Base-by-base conservation (phyloP, 2,113 vertebrate species). In the Neoarius graeffei region DNA sequence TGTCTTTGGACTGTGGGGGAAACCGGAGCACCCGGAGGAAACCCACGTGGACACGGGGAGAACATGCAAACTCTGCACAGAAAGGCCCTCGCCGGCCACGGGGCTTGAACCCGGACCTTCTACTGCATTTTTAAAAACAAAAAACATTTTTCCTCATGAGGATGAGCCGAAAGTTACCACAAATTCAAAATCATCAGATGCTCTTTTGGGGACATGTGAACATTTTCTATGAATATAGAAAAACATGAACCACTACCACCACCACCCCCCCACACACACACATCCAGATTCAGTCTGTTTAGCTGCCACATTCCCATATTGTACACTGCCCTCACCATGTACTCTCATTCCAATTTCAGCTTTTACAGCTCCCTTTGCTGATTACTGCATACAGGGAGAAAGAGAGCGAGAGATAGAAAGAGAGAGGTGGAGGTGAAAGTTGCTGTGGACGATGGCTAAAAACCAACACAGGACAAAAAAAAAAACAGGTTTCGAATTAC, bases 401-500 rank as follows among this genome's bases (percentile, higher is more conserved):
- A 73, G 52, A 59, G n/a, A 73, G 83, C 42, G 17, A 35, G 17
- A 54, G 30, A n/a, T 23, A 48, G 71, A 76, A 57, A 62, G 85
- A 80, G 57, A 87, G 14, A 52, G 0, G 14, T 4, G 30, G 67
- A 74, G 17, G 66, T 11, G 50, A 86, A 15, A 25, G 17, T 23
- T 13, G 67, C 69, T 76, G 20, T 85, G 54, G 20, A 71, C 1
- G n/a, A 81, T 56, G 52, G 64, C 54, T 59, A 81, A 81, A 87
- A 87, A 80, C 50, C 30, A 83, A 82, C 77, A 81, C 4, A 59
- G 52, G 50, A 84, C 57, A 59, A 77, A 77, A 73, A 83, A 76
- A 77, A 79, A 73, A 84, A 56, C 57, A 85, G 87, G 87, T 80
- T 88, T 85, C 10, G 73, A 88, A 85, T 88, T 85, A 80, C 87